phyloP scores from a whole-genome alignment of 2,797 vertebrate species.

The Synaphobranchus kaupii region DNA sequence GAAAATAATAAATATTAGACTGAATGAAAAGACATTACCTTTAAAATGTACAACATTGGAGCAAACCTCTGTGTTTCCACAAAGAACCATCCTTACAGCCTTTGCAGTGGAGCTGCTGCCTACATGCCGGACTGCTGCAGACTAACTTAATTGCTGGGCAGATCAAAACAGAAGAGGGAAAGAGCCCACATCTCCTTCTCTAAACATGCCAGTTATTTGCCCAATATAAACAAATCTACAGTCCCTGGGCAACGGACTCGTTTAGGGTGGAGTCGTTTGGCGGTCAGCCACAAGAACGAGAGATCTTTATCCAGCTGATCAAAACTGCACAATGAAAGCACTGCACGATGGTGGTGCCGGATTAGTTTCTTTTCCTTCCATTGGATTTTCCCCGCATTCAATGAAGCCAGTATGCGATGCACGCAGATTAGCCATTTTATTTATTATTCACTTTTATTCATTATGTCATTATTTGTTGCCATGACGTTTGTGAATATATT shows the following conservation, averaged over 20 bases:
- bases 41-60: slow-evolving; percentile 30
- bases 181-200: slow-evolving; percentile 41
- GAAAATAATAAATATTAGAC: background rate
- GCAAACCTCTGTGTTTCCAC: slow-evolving; percentile 39
- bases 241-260: slow-evolving; percentile 40
- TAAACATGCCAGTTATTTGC: slow-evolving; percentile 44
- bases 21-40: slow-evolving; percentile 34
- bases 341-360: background rate
- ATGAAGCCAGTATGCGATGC: slow-evolving; percentile 1
- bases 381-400: background rate
- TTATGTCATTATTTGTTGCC: background rate
- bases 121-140: background rate
- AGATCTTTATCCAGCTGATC: slow-evolving; percentile 33
- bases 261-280: slow-evolving; percentile 41
- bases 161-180: slow-evolving; percentile 41
- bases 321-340: slow-evolving; percentile 37
- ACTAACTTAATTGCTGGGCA: slow-evolving; percentile 28
- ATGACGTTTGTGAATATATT: background rate
- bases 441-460: background rate
- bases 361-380: background rate
- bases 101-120: background rate
- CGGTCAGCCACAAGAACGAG: slow-evolving; percentile 35
- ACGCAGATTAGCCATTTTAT: background rate
- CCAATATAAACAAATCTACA: slow-evolving; percentile 45
- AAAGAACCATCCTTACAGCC: slow-evolving; percentile 44